These are phyloP conservation scores for Caenorhabditis wallacei DNA, from an alignment of 2,888 invertebrate genomes.

Conservation along the genomic window DNA sequence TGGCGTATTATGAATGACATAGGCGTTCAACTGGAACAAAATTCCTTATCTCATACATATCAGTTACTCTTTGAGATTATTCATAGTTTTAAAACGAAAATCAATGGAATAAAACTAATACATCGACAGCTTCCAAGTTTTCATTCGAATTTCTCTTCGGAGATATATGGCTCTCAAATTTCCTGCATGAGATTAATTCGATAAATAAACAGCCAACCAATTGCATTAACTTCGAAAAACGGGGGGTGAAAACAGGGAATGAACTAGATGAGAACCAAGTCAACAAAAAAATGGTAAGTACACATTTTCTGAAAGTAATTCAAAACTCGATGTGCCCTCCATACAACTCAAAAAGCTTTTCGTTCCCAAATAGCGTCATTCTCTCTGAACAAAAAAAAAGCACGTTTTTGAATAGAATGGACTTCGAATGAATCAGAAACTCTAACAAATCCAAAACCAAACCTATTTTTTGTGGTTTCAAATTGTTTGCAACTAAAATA, in stretches of 20 bases:
- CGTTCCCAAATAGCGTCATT: slow-evolving; percentile 42
- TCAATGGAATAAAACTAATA: not conserved
- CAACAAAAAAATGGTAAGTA: slow-evolving; percentile 38
- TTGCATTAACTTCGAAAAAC: slow-evolving; percentile 2
- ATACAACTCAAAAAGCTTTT: slow-evolving; percentile 31
- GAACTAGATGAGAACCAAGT: slow-evolving; percentile 32
- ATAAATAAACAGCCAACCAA: slow-evolving; percentile 28
- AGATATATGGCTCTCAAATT: slow-evolving; percentile 23
- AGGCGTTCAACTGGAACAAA: too few relatives aligned
- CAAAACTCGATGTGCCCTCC: slow-evolving; percentile 39
- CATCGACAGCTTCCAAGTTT: not conserved
- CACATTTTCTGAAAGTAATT: slow-evolving; percentile 45
- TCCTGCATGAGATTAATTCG: slow-evolving; percentile 17
- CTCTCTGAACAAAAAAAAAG: not conserved
- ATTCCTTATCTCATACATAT: too few relatives aligned
- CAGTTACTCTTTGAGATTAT: too few relatives aligned
- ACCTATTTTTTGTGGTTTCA: slow-evolving; percentile 19
- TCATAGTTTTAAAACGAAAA: not conserved
- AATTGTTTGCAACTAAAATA: slow-evolving; percentile 42
- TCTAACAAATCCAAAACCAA: slow-evolving; percentile 16
- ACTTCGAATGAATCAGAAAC: slow-evolving; percentile 32
- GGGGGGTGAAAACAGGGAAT: not conserved
- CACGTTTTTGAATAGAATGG: slow-evolving; percentile 19
- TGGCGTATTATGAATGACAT: too few relatives aligned
- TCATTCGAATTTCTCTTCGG: not conserved